Evolutionary conservation across 2,113 vertebrate genomes (phyloP), one percentile per base, ranked within the genome.

Genomic region (Typhlomys cinereus): DNA sequence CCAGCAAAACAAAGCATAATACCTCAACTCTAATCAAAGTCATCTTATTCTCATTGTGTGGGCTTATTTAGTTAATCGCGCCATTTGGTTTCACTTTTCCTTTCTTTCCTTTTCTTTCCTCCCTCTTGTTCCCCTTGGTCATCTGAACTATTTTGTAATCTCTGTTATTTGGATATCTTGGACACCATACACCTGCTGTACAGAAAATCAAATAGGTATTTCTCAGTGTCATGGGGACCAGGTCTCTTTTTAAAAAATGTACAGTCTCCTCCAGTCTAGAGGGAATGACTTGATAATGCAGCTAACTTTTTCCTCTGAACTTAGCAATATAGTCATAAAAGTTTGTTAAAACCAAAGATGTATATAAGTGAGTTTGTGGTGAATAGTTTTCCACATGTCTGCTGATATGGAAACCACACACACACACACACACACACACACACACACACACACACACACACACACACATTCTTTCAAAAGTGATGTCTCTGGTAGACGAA

Each of bases 291-390:
- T 2, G 4, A 41, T 36, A 74, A 70, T 4, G 36, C 17, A 48
- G 46, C 31, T 84, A 5, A 66, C n/a, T 80, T 89, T 71, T 25
- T 70, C 25, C 83, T 15, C 11, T 14, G 14, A 52, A 64, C 34
- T 69, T 81, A 71, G 46, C 23, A 20, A 14, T 61, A 4, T 5
- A 70, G 36, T 83, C 39, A 89, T 11, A 76, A 0, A 66, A 4
- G 75, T 20, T 44, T 90, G 36, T 15, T 93, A 21, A 88, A 82
- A 91, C 82, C 44, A 31, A 69, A 74, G 90, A 66, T 44, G 15
- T 75, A 39, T 74, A 2, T 85, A 69, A 80, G 6, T 46, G 34
- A 61, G 23, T 34, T 31, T 1, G 39, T 48, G 29, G 7, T 5
- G 46, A n/a, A 62, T 57, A 23, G n/a, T 36, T 70, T 48, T 20